Conservation (phyloP, 2,888 invertebrate species). For the Phyto melanocephala region DNA sequence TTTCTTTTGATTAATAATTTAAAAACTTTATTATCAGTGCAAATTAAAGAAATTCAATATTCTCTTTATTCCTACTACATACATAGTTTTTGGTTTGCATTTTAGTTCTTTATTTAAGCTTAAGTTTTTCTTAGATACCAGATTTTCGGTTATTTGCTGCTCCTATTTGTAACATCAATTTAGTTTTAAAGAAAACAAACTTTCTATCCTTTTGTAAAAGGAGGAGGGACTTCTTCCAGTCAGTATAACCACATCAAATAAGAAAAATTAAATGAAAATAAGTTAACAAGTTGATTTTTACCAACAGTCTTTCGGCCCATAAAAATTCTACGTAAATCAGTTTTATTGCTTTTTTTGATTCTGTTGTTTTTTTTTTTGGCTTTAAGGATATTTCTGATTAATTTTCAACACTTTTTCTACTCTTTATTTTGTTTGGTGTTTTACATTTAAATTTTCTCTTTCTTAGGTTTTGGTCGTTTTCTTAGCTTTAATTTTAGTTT, state of each 20-base stretch:
- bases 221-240: background rate
- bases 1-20: background rate
- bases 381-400: slow-evolving; percentile 52
- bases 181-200: slow-evolving; percentile 3
- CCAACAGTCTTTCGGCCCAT: slow-evolving; percentile 22
- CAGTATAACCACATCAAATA: slow-evolving; percentile 25
- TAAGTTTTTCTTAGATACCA: background rate
- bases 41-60: slow-evolving; percentile 57
- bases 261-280: slow-evolving; percentile 16
- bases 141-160: background rate
- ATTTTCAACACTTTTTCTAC: slow-evolving; percentile 35
- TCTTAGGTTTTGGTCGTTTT: background rate
- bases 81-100: background rate
- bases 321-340: slow-evolving; percentile 53
- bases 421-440: background rate
- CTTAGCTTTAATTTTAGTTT: background rate
- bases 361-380: slow-evolving; percentile 36
- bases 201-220: slow-evolving; percentile 36
- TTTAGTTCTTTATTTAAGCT: background rate
- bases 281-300: slow-evolving; percentile 51
- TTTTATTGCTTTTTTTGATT: slow-evolving; percentile 47
- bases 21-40: slow-evolving; percentile 25
- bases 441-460: slow-evolving; percentile 1
- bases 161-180: background rate
- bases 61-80: background rate